Evolutionary conservation across 2,797 vertebrate genomes (phyloP), one percentile per base, ranked within the genome.

Genomic region (Danio choprae): DNA sequence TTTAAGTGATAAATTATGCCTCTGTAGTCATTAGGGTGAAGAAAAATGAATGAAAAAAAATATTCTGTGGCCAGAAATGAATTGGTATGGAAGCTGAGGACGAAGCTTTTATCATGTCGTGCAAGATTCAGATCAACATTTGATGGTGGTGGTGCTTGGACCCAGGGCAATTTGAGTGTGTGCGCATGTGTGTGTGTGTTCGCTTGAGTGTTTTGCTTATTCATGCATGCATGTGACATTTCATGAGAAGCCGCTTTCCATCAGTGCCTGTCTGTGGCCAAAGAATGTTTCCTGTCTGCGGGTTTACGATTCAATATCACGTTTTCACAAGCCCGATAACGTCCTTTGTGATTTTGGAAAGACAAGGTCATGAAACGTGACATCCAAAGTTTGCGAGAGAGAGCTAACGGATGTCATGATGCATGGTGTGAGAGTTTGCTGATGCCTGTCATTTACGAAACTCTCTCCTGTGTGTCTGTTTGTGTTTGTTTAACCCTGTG

Each of bases 171-270:
- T 60, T 44, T 22, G 44, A 36, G 13, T n/a, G 20, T 68, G 5
- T 53, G 10, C 51, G 29, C 51, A 46, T 53, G 8, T 51, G 68
- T 55, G 36, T 48, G 58, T 59, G 38, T 62, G 46, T 16, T 5
- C 2, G 46, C 22, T 44, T 68, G 55, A 73, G 15, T 51, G 59
- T 73, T 77, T 82, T 59, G 81, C 63, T 77, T 77, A 78, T 73
- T 82, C 75, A 82, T 82, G 69, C 74, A 78, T 78, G 53, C 69
- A 80, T 73, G 69, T 82, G 81, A 78, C 81, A 82, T 78, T 82
- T 73, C 68, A 65, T n/a, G 51, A 78, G 62, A 67, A 60, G 70
- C 50, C 10, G 40, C 43, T 80, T 74, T 58, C 63, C 77, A 55
- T 56, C 59, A 64, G 16, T 56, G 59, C 50, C 46, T 63, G 46